These are phyloP conservation scores for Falco concolor DNA, from an alignment of 2,797 vertebrate species.

Conservation along the genomic window DNA sequence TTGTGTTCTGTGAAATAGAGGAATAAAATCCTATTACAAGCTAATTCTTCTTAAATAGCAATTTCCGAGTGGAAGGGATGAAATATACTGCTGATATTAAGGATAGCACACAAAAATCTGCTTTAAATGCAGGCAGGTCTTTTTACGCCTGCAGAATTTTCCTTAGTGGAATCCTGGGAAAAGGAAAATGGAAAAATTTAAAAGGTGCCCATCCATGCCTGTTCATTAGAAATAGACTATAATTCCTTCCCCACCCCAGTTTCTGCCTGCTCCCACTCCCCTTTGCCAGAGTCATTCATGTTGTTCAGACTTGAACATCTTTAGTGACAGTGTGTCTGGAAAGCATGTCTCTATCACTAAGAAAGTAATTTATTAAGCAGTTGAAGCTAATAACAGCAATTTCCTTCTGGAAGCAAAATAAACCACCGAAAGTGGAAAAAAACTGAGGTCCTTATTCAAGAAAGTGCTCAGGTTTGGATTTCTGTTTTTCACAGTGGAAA, in stretches of 20 bases:
- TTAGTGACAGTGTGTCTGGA: background rate
- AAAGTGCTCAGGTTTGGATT: background rate
- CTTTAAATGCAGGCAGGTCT: background rate
- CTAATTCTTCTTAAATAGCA: background rate
- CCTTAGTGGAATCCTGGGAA: background rate
- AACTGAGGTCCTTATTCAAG: background rate
- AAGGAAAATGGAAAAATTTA: background rate
- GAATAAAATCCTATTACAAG: constrained; percentile 12
- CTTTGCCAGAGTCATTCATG: background rate
- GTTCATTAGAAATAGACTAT: background rate
- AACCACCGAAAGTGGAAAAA: background rate
- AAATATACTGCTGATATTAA: background rate
- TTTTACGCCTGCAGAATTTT: background rate
- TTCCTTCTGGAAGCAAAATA: background rate
- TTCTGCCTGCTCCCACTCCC: background rate
- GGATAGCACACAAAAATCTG: background rate
- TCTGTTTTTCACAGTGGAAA: background rate
- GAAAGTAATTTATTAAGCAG: background rate
- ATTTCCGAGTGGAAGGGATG: background rate
- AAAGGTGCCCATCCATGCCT: background rate
- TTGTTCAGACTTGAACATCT: background rate
- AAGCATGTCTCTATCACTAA: background rate
- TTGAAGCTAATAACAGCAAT: background rate
- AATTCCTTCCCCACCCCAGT: background rate
- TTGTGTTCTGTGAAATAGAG: background rate